Conservation (phyloP, 2,797 vertebrate species). For the Phalanger gymnotis region DNA sequence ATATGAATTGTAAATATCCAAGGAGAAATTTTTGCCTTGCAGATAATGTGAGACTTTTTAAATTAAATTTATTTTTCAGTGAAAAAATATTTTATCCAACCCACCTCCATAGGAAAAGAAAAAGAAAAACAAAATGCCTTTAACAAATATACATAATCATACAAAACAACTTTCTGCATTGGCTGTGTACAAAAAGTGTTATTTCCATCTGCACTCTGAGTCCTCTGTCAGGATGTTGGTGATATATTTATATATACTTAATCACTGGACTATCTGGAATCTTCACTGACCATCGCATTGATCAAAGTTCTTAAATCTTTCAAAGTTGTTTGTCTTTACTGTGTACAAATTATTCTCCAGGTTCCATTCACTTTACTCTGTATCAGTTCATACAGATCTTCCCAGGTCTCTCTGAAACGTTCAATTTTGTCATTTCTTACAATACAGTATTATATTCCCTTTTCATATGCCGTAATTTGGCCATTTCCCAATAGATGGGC, state of each 20-base stretch:
- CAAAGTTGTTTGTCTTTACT: not conserved
- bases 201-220: not conserved
- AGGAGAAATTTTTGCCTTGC: not conserved
- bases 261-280: not conserved
- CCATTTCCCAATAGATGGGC: not conserved
- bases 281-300: not conserved
- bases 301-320: not conserved
- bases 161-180: not conserved
- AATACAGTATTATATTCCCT: not conserved
- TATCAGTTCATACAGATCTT: not conserved
- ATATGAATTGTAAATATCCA: not conserved
- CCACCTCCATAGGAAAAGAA: not conserved
- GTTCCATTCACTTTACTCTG: not conserved
- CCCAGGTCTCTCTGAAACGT: not conserved
- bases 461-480: not conserved
- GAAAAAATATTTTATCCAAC: not conserved
- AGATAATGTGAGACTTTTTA: not conserved
- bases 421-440: not conserved
- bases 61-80: not conserved
- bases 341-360: not conserved
- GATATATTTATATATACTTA: not conserved
- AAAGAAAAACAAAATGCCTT: not conserved
- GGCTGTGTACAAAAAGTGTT: not conserved
- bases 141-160: not conserved
- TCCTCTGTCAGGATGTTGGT: not conserved